A percentile compares a stretch with the other conserved stretches of the same genome.
These are phyloP conservation scores for Neoniphon sammara DNA, from an alignment of 2,797 vertebrate species.

Conservation along the genomic window DNA sequence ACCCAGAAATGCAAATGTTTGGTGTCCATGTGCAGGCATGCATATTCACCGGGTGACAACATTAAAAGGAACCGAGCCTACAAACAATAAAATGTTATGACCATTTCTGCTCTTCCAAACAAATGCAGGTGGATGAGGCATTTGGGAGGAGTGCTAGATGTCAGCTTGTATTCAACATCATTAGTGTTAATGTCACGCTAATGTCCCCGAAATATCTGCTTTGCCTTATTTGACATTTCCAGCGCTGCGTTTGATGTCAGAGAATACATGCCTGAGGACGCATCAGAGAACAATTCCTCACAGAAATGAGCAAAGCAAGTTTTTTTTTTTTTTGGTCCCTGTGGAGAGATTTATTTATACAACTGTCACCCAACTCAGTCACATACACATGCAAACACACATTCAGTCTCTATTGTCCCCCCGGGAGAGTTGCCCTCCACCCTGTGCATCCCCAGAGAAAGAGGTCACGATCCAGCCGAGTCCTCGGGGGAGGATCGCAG, in stretches of 20 bases:
- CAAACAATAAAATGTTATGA: slow-evolving; percentile 23
- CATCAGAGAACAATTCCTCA: slow-evolving; percentile 50
- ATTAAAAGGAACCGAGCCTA: not conserved
- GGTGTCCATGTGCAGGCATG: not conserved
- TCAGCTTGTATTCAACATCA: slow-evolving; percentile 50
- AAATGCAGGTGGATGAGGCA: slow-evolving; percentile 14
- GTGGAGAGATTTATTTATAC: slow-evolving; percentile 72
- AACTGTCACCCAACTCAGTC: slow-evolving; percentile 57
- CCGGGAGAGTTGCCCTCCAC: slow-evolving; percentile 23
- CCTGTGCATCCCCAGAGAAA: slow-evolving; percentile 19
- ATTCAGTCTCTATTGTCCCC: not conserved
- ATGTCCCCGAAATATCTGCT: slow-evolving; percentile 48
- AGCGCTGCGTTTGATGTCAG: slow-evolving; percentile 48
- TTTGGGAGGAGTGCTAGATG: slow-evolving; percentile 42
- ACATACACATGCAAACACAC: slow-evolving; percentile 9
- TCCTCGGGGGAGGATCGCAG: slow-evolving; percentile 15
- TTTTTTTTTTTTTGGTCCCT: slow-evolving; percentile 52
- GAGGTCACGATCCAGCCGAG: slow-evolving; percentile 16
- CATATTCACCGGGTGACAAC: not conserved
- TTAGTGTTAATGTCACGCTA: slow-evolving; percentile 64
- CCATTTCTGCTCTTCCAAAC: slow-evolving; percentile 17
- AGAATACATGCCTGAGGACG: slow-evolving; percentile 34
- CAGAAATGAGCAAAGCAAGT: slow-evolving; percentile 53
- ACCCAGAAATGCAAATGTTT: slow-evolving; percentile 20
- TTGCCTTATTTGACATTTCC: slow-evolving; percentile 57